A percentile compares a stretch with the other conserved stretches of the same genome.
Conservation (phyloP, 2,113 vertebrate genomes). For the Saccopteryx leptura region DNA sequence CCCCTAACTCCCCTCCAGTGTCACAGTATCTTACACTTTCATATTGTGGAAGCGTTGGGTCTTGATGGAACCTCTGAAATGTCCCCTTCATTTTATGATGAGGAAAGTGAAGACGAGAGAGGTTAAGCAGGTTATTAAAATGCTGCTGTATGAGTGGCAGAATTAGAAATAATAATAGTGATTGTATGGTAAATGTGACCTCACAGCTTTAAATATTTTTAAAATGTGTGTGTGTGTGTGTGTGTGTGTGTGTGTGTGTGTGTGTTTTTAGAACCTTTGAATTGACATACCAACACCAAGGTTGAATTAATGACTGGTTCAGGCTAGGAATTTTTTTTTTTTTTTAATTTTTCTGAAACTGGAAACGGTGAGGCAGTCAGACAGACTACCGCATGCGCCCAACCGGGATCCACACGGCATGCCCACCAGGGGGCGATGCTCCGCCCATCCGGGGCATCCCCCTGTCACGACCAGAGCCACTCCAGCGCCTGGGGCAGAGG, state of each 20-base stretch:
- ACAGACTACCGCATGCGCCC: too few relatives aligned
- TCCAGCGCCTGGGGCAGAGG: too few relatives aligned
- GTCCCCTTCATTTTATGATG: not conserved
- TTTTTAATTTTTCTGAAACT: too few relatives aligned
- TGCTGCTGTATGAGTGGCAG: not conserved
- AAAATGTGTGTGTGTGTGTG: not conserved
- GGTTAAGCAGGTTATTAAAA: conserved; percentile 15
- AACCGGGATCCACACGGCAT: too few relatives aligned
- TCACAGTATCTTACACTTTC: not conserved
- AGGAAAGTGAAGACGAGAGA: not conserved
- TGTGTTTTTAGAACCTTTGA: not conserved
- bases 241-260: too few relatives aligned
- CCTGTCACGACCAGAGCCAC: too few relatives aligned
- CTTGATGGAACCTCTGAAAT: not conserved
- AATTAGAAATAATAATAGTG: not conserved
- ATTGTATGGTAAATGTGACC: not conserved
- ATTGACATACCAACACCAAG: not conserved
- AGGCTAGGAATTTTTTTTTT: too few relatives aligned
- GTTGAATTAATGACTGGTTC: not conserved
- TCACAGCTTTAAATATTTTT: not conserved
- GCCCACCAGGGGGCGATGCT: too few relatives aligned
- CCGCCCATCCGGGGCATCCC: too few relatives aligned
- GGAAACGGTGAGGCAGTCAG: too few relatives aligned
- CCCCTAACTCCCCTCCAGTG: too few relatives aligned
- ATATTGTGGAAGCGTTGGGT: not conserved